These are phyloP conservation scores for Catharus minimus DNA, from an alignment of 2,113 vertebrate species.

Conservation along the genomic window DNA sequence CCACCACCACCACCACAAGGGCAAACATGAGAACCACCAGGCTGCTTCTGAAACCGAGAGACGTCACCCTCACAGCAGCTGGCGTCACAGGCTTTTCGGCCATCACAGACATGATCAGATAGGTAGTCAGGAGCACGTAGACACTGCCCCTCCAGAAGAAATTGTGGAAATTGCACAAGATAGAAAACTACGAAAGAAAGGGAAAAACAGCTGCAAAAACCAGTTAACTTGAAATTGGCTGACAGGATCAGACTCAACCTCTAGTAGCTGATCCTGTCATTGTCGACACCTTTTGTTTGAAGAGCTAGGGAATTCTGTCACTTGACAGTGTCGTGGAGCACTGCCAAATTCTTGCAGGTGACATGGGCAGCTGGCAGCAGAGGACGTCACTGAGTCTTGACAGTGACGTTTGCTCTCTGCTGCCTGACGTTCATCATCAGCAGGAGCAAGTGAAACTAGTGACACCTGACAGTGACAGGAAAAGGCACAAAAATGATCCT, in stretches of 20 bases:
- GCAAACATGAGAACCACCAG: background rate
- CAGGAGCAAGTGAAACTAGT: slow-evolving; percentile 51
- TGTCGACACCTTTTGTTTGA: slow-evolving; percentile 88
- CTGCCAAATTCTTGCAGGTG: slow-evolving; percentile 91
- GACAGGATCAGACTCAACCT: slow-evolving; percentile 55
- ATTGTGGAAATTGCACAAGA: background rate
- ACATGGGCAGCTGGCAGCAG: slow-evolving; percentile 76
- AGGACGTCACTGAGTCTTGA: slow-evolving; percentile 86
- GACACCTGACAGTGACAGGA: slow-evolving; percentile 73
- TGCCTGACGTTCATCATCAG: slow-evolving; percentile 80
- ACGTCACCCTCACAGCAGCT: background rate
- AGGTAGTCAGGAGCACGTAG: slow-evolving; percentile 28
- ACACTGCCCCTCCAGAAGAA: slow-evolving; percentile 33
- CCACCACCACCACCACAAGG: background rate
- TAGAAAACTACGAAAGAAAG: slow-evolving; percentile 67
- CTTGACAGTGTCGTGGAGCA: slow-evolving; percentile 87
- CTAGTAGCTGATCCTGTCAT: slow-evolving; percentile 91
- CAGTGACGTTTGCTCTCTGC: slow-evolving; percentile 86
- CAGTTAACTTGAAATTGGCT: slow-evolving; percentile 81
- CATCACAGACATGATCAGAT: background rate
- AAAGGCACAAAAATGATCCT: slow-evolving; percentile 79
- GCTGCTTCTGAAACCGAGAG: background rate
- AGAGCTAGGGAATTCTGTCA: slow-evolving; percentile 70
- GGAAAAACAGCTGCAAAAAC: slow-evolving; percentile 75
- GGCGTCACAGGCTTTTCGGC: background rate